These are phyloP conservation scores for Chymomyza fuscimana DNA, from an alignment of 2,888 invertebrate species.

Conservation along the genomic window DNA sequence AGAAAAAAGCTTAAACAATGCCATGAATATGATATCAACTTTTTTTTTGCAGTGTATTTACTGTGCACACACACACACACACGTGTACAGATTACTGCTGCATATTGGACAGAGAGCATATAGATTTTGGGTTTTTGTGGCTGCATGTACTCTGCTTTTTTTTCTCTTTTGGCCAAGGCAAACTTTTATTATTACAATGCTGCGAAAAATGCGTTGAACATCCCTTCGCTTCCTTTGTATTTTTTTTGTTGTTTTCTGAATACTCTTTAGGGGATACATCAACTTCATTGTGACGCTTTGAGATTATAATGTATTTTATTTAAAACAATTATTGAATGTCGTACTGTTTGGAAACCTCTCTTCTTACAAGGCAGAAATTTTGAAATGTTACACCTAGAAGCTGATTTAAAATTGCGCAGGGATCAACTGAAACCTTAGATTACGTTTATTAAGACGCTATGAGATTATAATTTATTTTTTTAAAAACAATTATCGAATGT, in stretches of 20 bases:
- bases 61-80: conserved; percentile 29
- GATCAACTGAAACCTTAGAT: no score
- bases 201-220: conserved; percentile 65
- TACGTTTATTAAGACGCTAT: no score
- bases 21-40: no score
- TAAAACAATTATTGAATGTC: no score
- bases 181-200: conserved; percentile 66
- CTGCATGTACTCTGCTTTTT: conserved; percentile 20
- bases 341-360: no score
- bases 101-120: conserved; percentile 45
- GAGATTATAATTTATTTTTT: no score
- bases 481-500: no score
- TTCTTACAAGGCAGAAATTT: no score
- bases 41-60: background rate
- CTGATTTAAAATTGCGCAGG: no score
- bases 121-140: conserved; percentile 54
- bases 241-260: conserved; percentile 23
- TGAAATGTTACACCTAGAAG: no score
- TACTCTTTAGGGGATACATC: background rate
- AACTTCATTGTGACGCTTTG: no score
- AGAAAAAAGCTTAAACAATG: background rate
- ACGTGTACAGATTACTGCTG: conserved; percentile 27
- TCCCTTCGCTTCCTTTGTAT: conserved; percentile 49
- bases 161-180: conserved; percentile 23
- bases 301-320: no score